Conservation (phyloP, 2,113 vertebrate genomes). For the Lasiurus borealis region DNA sequence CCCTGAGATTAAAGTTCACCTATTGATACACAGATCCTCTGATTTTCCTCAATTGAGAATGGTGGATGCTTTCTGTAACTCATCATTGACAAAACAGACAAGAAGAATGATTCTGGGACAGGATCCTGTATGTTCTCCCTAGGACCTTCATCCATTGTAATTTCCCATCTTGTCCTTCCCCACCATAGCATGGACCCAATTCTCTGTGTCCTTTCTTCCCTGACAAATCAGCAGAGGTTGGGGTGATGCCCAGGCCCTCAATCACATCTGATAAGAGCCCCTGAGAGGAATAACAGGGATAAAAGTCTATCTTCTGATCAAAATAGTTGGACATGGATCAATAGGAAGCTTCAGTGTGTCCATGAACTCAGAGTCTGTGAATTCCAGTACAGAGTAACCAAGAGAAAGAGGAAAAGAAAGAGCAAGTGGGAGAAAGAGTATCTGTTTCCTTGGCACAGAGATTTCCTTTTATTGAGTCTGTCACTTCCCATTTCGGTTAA, state of each 20-base stretch:
- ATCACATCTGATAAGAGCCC: slow-evolving; percentile 79
- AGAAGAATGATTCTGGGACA: neutral
- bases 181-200: accelerated
- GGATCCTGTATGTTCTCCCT: neutral
- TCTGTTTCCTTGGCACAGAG: slow-evolving; percentile 87
- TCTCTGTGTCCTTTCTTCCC: neutral
- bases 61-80: neutral
- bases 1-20: neutral
- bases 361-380: slow-evolving; percentile 76
- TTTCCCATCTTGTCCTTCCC: no score
- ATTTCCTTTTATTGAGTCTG: slow-evolving; percentile 93
- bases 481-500: slow-evolving; percentile 94
- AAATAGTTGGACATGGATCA: slow-evolving; percentile 88
- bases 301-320: slow-evolving; percentile 85
- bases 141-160: neutral
- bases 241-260: slow-evolving; percentile 41
- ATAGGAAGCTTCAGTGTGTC: slow-evolving; percentile 82
- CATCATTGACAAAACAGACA: neutral
- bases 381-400: slow-evolving; percentile 82
- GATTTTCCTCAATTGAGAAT: neutral
- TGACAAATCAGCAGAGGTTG: neutral
- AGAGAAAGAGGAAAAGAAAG: slow-evolving; percentile 82
- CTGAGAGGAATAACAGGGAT: slow-evolving; percentile 67
- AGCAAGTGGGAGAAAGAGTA: slow-evolving; percentile 83
- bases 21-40: neutral